These are phyloP conservation scores for Sarcophaga variegata DNA, from an alignment of 2,888 invertebrate genomes.

Conservation along the genomic window DNA sequence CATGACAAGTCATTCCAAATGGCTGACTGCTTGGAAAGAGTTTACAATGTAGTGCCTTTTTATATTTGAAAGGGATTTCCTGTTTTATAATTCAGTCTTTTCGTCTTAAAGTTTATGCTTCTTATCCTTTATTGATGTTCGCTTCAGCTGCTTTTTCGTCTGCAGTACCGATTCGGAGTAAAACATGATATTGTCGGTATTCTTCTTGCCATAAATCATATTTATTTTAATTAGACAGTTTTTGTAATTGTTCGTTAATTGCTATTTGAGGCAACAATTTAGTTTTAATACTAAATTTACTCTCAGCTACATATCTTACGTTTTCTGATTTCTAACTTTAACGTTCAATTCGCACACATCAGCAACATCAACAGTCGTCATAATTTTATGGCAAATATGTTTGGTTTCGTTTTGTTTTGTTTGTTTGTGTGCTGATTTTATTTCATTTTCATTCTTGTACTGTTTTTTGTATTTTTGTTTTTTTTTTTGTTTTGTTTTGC, in stretches of 20 bases:
- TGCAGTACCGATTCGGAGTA: conserved; percentile 43
- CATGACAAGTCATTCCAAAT: neutral
- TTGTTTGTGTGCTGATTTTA: conserved; percentile 41
- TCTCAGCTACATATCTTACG: conserved; percentile 46
- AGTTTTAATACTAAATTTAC: conserved; percentile 63
- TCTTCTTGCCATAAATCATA: conserved; percentile 61
- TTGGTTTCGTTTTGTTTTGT: conserved; percentile 8
- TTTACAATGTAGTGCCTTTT: conserved; percentile 22
- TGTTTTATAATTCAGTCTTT: conserved; percentile 13
- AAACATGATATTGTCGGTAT: conserved; percentile 45
- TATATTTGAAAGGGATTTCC: conserved; percentile 38
- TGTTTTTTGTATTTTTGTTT: conserved; percentile 38
- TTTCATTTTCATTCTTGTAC: neutral
- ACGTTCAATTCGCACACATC: conserved; percentile 14
- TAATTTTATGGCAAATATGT: conserved; percentile 52
- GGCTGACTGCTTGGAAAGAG: neutral
- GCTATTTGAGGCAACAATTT: conserved; percentile 68
- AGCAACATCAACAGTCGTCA: conserved; percentile 37
- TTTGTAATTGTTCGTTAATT: conserved; percentile 67
- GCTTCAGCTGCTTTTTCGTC: neutral
- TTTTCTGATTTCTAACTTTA: conserved; percentile 27
- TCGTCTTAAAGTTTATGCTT: conserved; percentile 15
- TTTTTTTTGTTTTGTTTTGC: conserved; percentile 40
- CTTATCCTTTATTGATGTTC: conserved; percentile 17
- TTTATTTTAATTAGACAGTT: conserved; percentile 65